A percentile compares a stretch with the other conserved stretches of the same genome.
Conservation (phyloP, 2,797 vertebrate species). For the Hippocampus kuda region DNA sequence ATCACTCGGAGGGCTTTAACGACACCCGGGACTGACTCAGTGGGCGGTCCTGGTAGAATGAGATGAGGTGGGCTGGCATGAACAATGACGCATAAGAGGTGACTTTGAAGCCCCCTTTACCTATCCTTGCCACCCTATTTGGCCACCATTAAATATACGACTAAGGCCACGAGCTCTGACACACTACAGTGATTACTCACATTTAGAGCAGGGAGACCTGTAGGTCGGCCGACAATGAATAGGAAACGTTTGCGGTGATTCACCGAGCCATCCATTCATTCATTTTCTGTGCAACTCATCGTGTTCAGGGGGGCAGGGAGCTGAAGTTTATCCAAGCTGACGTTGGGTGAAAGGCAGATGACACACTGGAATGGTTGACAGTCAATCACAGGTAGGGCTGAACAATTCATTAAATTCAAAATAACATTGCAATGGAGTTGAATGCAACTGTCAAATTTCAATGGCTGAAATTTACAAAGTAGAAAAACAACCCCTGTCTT, state of each 20-base stretch:
- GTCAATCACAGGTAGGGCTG: background rate
- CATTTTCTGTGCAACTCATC: background rate
- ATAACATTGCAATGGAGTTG: background rate
- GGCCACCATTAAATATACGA: background rate
- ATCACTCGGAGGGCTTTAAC: slow-evolving; percentile 39
- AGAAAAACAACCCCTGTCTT: too few species aligned
- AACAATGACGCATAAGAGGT: slow-evolving; percentile 23
- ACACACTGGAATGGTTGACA: background rate
- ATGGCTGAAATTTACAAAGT: too few species aligned
- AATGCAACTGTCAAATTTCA: too few species aligned
- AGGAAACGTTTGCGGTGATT: background rate
- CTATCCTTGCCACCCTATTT: background rate
- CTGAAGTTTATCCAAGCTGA: background rate
- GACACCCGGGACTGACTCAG: slow-evolving; percentile 42
- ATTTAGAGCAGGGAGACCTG: slow-evolving; percentile 2
- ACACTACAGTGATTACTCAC: background rate
- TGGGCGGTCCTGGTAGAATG: slow-evolving; percentile 22
- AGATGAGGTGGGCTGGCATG: slow-evolving; percentile 21
- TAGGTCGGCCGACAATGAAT: background rate
- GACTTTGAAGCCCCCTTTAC: slow-evolving; percentile 28
- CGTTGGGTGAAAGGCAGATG: background rate
- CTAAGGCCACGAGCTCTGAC: background rate
- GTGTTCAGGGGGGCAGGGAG: background rate
- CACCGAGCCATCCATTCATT: background rate
- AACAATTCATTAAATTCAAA: background rate